phyloP scores from a whole-genome alignment of 2,888 invertebrate genomes.

The Philopedon plagiatum region DNA sequence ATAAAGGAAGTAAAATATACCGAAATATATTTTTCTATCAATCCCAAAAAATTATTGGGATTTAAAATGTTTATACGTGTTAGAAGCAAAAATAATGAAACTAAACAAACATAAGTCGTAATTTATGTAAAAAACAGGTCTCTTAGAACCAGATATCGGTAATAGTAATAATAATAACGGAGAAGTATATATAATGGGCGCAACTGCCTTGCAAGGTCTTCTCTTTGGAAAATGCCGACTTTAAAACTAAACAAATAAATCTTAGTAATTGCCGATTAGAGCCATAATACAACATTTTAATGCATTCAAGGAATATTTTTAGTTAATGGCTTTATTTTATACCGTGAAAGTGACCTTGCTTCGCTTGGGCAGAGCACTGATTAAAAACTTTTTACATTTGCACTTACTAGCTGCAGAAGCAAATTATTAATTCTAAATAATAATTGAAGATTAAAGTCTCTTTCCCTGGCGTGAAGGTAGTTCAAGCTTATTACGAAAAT shows the following conservation, averaged over 20 bases:
- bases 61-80: background rate
- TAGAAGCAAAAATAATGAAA: too few species aligned
- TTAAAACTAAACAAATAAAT: slow-evolving; percentile 20
- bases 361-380: too few species aligned
- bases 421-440: too few species aligned
- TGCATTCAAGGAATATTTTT: slow-evolving; percentile 4
- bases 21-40: too few species aligned
- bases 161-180: slow-evolving; percentile 24
- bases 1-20: too few species aligned
- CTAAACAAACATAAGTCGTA: slow-evolving; percentile 14
- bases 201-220: slow-evolving; percentile 21
- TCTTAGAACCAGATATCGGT: slow-evolving; percentile 2
- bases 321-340: slow-evolving; percentile 4
- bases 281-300: slow-evolving; percentile 6
- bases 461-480: too few species aligned
- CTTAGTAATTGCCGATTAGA: slow-evolving; percentile 27
- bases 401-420: too few species aligned
- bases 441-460: too few species aligned
- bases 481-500: too few species aligned
- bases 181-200: slow-evolving; percentile 17
- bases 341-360: background rate
- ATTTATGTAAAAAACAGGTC: slow-evolving; percentile 22
- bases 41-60: too few species aligned
- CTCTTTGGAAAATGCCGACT: slow-evolving; percentile 10
- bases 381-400: too few species aligned